A percentile compares a stretch with the other conserved stretches of the same genome.
These are phyloP conservation scores for Contarinia nasturtii DNA, from an alignment of 1,140 invertebrate genomes.

Conservation along the genomic window DNA sequence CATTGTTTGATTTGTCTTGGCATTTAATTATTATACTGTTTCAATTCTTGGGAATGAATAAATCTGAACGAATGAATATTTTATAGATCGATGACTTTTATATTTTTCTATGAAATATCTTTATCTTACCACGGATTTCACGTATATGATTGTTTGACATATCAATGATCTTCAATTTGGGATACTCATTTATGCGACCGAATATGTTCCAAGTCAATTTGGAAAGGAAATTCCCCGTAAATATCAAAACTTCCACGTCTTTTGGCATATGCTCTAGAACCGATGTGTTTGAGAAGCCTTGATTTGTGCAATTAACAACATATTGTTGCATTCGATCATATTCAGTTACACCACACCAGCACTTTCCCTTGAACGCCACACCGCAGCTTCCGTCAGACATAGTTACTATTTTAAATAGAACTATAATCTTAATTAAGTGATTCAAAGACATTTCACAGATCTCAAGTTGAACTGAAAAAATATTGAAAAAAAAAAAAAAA, in stretches of 20 bases:
- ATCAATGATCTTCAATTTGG: constrained; percentile 44
- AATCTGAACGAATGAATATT: no score
- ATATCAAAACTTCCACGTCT: constrained; percentile 49
- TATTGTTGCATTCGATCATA: constrained; percentile 33
- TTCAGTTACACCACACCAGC: constrained; percentile 31
- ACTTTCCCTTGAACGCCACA: constrained; percentile 26
- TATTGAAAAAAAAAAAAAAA: no score
- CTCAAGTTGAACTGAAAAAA: no score
- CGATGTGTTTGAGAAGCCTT: constrained; percentile 32
- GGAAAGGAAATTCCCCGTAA: constrained; percentile 47
- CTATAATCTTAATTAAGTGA: no score
- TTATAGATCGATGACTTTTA: no score
- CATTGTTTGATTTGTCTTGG: no score
- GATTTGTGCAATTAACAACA: constrained; percentile 54
- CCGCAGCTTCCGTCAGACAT: no score
- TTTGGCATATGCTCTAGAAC: constrained; percentile 41
- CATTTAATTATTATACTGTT: no score
- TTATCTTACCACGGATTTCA: constrained; percentile 42
- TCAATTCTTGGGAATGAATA: no score
- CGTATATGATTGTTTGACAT: constrained; percentile 59
- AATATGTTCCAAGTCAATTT: constrained; percentile 53
- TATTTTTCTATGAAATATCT: no score
- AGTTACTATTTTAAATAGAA: no score
- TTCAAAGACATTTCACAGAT: no score
- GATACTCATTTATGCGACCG: constrained; percentile 36